These are phyloP conservation scores for Microctenopoma stevenorrisi DNA, from an alignment of 2,797 vertebrate genomes.

Conservation along the genomic window DNA sequence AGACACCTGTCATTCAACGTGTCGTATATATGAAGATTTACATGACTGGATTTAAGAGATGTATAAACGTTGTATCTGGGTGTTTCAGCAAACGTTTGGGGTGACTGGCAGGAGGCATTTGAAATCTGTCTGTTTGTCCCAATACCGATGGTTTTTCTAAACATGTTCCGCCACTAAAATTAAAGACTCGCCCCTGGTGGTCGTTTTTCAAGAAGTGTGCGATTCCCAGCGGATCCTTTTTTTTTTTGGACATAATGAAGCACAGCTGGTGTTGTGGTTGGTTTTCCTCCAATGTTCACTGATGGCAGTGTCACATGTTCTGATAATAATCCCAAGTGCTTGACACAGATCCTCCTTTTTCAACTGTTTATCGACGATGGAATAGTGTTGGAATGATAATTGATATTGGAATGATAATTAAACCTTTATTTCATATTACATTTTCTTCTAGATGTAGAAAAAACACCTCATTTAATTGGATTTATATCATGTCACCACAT, in stretches of 20 bases:
- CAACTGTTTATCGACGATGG: slow-evolving; percentile 44
- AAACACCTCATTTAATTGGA: neutral
- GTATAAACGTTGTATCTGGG: neutral
- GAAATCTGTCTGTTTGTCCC: slow-evolving; percentile 16
- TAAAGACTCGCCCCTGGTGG: slow-evolving; percentile 19
- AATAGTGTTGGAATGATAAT: slow-evolving; percentile 8
- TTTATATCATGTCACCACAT: neutral
- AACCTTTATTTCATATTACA: slow-evolving; percentile 5
- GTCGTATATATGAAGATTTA: neutral
- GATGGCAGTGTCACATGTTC: slow-evolving; percentile 41
- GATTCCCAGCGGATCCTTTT: slow-evolving; percentile 41
- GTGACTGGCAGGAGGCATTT: neutral
- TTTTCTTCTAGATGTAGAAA: slow-evolving; percentile 2
- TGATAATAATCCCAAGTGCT: slow-evolving; percentile 35
- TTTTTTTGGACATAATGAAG: slow-evolving; percentile 60
- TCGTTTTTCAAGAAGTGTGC: slow-evolving; percentile 27
- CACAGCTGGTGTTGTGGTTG: slow-evolving; percentile 49
- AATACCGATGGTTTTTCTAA: slow-evolving; percentile 14
- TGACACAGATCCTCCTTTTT: slow-evolving; percentile 25
- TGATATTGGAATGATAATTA: slow-evolving; percentile 1
- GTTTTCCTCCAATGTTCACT: slow-evolving; percentile 49
- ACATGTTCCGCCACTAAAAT: neutral
- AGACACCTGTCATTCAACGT: slow-evolving; percentile 39
- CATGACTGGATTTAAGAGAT: neutral
- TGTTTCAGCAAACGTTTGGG: neutral